Evolutionary conservation across 2,113 vertebrate species (phyloP).

Genomic region (Engraulis encrasicolus): DNA sequence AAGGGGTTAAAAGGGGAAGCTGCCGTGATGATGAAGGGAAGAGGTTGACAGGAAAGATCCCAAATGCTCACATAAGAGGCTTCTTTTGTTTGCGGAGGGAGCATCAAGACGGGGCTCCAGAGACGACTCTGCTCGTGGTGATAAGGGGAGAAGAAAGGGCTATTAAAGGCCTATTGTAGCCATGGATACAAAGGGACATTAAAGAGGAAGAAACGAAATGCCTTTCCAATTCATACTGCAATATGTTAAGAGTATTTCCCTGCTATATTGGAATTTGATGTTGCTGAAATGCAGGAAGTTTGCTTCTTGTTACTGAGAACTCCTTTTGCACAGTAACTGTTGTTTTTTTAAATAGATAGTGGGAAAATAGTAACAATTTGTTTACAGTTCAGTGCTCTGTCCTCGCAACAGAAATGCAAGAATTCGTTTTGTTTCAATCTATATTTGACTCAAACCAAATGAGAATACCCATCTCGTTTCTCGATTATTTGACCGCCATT

Average conservation of each 20-base stretch:
- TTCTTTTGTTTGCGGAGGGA: background rate
- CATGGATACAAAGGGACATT: background rate
- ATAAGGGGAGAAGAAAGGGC: background rate
- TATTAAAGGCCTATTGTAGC: background rate
- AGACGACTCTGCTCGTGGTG: background rate
- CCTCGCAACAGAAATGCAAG: no score
- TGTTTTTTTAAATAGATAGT: background rate
- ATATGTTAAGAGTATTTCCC: background rate
- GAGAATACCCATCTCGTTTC: background rate
- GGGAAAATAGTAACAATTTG: background rate
- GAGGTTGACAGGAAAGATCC: slow-evolving; percentile 7
- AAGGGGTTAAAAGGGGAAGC: background rate
- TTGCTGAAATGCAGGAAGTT: background rate
- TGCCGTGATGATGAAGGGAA: background rate
- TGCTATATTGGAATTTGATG: background rate
- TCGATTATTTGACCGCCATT: background rate
- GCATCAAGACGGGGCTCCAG: background rate
- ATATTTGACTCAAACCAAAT: background rate
- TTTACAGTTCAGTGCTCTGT: no score
- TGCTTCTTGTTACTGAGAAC: background rate
- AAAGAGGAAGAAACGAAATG: background rate
- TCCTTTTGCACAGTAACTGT: background rate
- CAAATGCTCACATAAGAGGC: background rate
- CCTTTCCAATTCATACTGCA: background rate
- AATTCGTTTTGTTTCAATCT: background rate